Percentiles rank a stretch among this genome's conserved stretches.
Evolutionary conservation across 2,797 vertebrate species (phyloP).

Genomic region (Cichlasoma orientale): DNA sequence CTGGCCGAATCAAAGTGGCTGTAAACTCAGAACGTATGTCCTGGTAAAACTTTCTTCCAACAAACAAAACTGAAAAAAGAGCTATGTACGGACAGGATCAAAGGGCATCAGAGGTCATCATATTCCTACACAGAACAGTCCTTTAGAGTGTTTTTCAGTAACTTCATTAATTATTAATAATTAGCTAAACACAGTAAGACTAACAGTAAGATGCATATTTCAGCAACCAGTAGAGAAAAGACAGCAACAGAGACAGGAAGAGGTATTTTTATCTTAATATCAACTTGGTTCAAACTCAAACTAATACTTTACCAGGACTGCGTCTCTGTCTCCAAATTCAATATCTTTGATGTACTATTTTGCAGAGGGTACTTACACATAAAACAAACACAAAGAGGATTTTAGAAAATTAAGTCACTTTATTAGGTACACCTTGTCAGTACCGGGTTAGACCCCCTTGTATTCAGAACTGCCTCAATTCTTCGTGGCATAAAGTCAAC

Average conservation of each 20-base stretch:
- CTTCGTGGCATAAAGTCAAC: too few relatives aligned
- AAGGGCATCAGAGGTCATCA: not conserved
- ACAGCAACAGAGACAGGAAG: not conserved
- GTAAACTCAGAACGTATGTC: not conserved
- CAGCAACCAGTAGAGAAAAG: not conserved
- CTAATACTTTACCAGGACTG: not conserved
- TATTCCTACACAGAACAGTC: not conserved
- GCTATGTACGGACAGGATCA: not conserved
- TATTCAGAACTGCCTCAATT: too few relatives aligned
- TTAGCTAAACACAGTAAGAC: not conserved
- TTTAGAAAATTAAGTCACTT: too few relatives aligned
- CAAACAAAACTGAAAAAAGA: not conserved
- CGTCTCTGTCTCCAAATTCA: too few relatives aligned
- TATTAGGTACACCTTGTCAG: too few relatives aligned
- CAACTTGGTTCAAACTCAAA: not conserved
- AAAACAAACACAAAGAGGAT: too few relatives aligned
- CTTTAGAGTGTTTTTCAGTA: not conserved
- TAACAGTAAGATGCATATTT: not conserved
- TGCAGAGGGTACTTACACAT: too few relatives aligned
- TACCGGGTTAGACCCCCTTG: too few relatives aligned
- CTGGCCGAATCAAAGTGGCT: not conserved
- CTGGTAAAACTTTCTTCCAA: not conserved
- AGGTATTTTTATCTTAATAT: not conserved
- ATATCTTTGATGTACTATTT: too few relatives aligned
- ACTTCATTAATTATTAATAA: not conserved